phyloP scores from a whole-genome alignment of 1,140 invertebrate species.

The Papilio machaon region DNA sequence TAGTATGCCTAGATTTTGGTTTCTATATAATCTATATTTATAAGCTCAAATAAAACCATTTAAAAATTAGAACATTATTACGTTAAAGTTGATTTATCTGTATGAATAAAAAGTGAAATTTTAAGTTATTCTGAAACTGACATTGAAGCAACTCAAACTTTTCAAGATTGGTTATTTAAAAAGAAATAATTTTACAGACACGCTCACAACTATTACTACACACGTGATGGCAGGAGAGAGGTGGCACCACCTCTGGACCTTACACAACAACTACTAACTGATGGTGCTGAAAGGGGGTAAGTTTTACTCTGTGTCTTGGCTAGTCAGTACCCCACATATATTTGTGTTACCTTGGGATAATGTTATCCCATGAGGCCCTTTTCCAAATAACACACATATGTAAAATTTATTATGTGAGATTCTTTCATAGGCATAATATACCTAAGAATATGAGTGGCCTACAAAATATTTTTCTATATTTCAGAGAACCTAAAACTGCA shows the following conservation, averaged over 20 bases:
- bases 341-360: too few relatives aligned
- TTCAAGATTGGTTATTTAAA: background rate
- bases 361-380: too few relatives aligned
- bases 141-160: background rate
- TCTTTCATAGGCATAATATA: too few relatives aligned
- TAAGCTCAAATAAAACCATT: background rate
- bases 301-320: background rate
- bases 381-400: too few relatives aligned
- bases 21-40: conserved; percentile 30
- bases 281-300: conserved; percentile 73
- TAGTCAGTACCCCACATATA: too few relatives aligned
- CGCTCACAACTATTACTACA: conserved; percentile 90
- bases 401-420: too few relatives aligned
- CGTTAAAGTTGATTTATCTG: background rate
- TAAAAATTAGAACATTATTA: background rate
- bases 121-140: background rate
- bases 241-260: conserved; percentile 86
- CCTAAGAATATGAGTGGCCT: too few relatives aligned
- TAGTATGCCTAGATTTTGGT: background rate
- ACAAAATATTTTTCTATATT: conserved; percentile 42
- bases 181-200: conserved; percentile 66
- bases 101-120: background rate
- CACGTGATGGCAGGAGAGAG: conserved; percentile 88
- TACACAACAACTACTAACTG: conserved; percentile 67
- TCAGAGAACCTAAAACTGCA: conserved; percentile 67